Evolutionary conservation across 2,113 vertebrate species (phyloP), one percentile per base, ranked within the genome.

Genomic region (Spheniscus mendiculus): DNA sequence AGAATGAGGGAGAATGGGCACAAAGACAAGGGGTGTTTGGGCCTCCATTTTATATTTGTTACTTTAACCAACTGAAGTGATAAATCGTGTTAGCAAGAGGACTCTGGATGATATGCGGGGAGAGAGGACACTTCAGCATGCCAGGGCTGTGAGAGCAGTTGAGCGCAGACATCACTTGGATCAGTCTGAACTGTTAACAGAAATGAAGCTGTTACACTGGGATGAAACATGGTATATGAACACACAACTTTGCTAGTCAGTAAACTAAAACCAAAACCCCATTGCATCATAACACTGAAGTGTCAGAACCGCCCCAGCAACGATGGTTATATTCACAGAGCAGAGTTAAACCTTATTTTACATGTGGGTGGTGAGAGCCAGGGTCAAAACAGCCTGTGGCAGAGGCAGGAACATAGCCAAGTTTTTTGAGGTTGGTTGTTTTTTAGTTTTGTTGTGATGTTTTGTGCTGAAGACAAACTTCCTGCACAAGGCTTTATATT

Each of bases 301-400:
- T 45, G 70, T 59, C 36, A 59, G 84, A 95, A 63, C 73, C 89
- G 30, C 58, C 36, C 49, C 71, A 38, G 62, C 30, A 18, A 17
- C 0, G 2, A 19, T 0, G 50, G 15, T 10, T 67, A 5, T 63
- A 62, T 34, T 85, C 0, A 1, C 65, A 77, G 63, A 69, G 62
- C 12, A 8, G 18, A 16, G 15, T 63, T 63, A 82, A 82, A 82
- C 47, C 36, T 89, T 34, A 49, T 53, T 94, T 91, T 45, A n/a
- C 25, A 6, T 23, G 34, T 56, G 40, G 11, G 8, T 34, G 40
- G 53, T 92, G 49, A 76, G 53, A 90, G 45, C 27, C 10, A 72
- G 36, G 21, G 44, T 87, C 62, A 56, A 20, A 87, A n/a, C 44
- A 72, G 78, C 27, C 49, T 34, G 12, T 56, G 69, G 44, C 30